These are phyloP conservation scores for Catamblyrhynchus diadema DNA, from an alignment of 2,797 vertebrate genomes.

Conservation along the genomic window DNA sequence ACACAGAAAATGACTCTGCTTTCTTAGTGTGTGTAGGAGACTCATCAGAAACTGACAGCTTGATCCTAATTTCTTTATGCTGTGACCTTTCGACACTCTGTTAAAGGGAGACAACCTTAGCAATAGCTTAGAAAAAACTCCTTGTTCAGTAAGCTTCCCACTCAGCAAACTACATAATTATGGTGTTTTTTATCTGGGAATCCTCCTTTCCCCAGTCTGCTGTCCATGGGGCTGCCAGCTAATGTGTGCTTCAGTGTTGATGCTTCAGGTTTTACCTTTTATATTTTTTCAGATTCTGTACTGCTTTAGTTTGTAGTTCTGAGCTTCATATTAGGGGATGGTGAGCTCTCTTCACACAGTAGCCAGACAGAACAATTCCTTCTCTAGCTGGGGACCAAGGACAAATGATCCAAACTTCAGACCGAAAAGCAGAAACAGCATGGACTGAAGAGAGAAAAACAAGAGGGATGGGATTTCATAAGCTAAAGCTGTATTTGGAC, in stretches of 20 bases:
- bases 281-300: neutral
- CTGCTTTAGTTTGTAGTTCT: neutral
- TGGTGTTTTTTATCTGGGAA: neutral
- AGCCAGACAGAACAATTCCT: neutral
- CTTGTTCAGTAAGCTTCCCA: neutral
- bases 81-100: neutral
- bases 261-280: neutral
- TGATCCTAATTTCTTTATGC: neutral
- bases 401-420: neutral
- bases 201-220: neutral
- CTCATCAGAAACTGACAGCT: accelerated
- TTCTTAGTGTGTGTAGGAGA: neutral
- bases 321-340: neutral
- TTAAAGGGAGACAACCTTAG: neutral
- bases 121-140: neutral
- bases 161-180: neutral
- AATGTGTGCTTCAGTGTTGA: neutral
- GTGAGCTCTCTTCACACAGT: neutral
- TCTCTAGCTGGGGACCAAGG: too few species aligned
- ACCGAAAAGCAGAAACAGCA: accelerated
- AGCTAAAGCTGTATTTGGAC: too few species aligned
- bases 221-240: too few species aligned
- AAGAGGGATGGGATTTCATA: neutral
- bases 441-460: neutral
- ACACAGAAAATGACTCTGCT: neutral